Base-by-base conservation (phyloP, 1,140 invertebrate species). In the Scaptomyza pallida region DNA sequence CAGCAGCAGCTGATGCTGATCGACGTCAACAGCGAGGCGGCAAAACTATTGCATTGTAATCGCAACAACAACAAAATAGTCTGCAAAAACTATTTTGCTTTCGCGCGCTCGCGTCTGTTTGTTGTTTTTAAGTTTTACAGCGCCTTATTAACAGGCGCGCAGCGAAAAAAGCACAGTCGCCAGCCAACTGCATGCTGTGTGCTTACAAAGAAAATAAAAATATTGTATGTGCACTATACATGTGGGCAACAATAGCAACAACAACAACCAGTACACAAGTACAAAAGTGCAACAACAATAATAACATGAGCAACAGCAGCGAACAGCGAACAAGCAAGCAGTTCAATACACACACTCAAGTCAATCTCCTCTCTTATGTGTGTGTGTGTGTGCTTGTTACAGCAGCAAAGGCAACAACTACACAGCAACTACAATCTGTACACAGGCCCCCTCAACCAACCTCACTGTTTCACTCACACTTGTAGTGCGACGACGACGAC, bases 51-150 rank as follows among this genome's bases (percentile, higher is more conserved):
- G 70, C 70, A 62, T 47, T 44, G 75, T 67, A 64, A 79, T 72
- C 73, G 72, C 21, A 55, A 15, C 23, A 40, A 19, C 56, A 50
- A 60, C 21, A 43, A 33, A 62, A 37, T 37, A 47, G 57, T 35
- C 50, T 33, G 37, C 55, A 67, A 75, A n/a, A 78, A 88, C 82
- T 88, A 88, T 78, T 72, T 50, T 8, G 9, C 16, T 55, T 70
- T 68, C 23, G 55, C 70, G 70, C 77, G 70, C 70, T 37, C 33
- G 77, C 74, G 56, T 88, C 74, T 78, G 82, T 86, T 88, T 88
- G 82, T 88, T 88, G 82, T 88, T 88, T 88, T 86, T 86, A 82
- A 86, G 78, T 86, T 82, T 86, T 88, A 88, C 83, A 88, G 83
- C 82, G 82, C 83, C 75, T 88, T 88, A 76, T 80, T 86, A 88